Percentiles rank a stretch among this genome's conserved stretches.
phyloP scores from a whole-genome alignment of 2,113 vertebrate genomes.

The Galeopterus variegatus region DNA sequence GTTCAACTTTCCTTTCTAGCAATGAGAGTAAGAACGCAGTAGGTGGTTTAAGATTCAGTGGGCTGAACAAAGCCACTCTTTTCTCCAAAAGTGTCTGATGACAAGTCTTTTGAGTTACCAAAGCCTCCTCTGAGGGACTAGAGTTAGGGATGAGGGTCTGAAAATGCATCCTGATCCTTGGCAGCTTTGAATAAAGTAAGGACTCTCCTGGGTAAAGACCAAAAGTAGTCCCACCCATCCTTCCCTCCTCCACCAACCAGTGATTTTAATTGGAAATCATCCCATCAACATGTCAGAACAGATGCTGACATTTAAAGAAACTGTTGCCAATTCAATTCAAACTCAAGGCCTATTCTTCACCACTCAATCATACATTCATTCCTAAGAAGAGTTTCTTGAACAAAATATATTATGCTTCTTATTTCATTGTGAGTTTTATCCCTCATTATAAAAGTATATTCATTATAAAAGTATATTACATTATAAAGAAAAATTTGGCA shows the following conservation, averaged over 20 bases:
- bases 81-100: not conserved
- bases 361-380: not conserved
- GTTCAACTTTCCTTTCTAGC: not conserved
- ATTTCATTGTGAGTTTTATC: not conserved
- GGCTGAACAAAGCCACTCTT: not conserved
- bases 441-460: not conserved
- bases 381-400: not conserved
- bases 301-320: not conserved
- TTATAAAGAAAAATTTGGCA: constrained; percentile 32
- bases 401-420: constrained; percentile 18
- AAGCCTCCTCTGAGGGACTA: not conserved
- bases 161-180: not conserved
- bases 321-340: not conserved
- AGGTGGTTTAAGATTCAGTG: not conserved
- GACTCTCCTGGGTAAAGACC: not conserved
- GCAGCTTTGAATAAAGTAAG: constrained; percentile 55
- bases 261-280: not conserved
- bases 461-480: not conserved
- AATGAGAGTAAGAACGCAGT: not conserved
- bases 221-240: not conserved
- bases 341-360: not conserved
- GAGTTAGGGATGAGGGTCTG: not conserved
- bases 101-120: constrained; percentile 22
- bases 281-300: not conserved
- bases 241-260: not conserved